A percentile compares a stretch with the other conserved stretches of the same genome.
These are phyloP conservation scores for Onychorhynchus coronatus DNA, from an alignment of 2,113 vertebrate species.

Conservation along the genomic window DNA sequence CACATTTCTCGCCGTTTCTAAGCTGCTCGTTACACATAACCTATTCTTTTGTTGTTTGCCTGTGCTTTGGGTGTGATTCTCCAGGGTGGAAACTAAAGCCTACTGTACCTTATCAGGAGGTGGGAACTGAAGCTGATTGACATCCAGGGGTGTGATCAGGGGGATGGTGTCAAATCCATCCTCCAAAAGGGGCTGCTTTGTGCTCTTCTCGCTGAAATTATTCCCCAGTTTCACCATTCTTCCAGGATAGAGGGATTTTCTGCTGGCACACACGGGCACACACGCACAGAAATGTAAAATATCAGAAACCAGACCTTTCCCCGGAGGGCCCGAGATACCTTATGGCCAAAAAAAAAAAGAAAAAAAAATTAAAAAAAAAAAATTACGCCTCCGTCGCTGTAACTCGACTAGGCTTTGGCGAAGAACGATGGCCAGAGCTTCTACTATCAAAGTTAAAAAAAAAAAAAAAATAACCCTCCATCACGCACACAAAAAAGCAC, in stretches of 20 bases:
- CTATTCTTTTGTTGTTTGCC: conserved; percentile 66
- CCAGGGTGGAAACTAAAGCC: conserved; percentile 25
- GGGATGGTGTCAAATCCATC: conserved; percentile 97
- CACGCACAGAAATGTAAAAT: not conserved
- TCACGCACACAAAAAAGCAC: not conserved
- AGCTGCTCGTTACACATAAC: not conserved
- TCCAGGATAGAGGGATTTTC: conserved; percentile 22
- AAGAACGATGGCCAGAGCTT: not conserved
- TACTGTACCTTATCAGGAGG: conserved; percentile 88
- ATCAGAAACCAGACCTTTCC: not conserved
- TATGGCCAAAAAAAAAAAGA: not conserved
- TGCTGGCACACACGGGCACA: not conserved
- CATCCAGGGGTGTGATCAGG: conserved; percentile 92
- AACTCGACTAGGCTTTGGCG: not conserved
- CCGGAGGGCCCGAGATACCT: not conserved
- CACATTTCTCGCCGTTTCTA: not conserved
- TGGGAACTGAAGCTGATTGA: conserved; percentile 93
- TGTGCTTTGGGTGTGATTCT: conserved; percentile 50
- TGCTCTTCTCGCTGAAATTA: conserved; percentile 90
- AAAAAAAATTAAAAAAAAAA: not conserved
- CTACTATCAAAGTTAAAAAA: not conserved
- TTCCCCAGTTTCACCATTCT: conserved; percentile 94
- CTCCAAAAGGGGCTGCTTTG: conserved; percentile 83
- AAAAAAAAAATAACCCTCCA: too few species aligned
- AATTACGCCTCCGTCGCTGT: rapidly evolving